These are phyloP conservation scores for Nestor notabilis DNA, from an alignment of 2,113 vertebrate species.

Conservation along the genomic window DNA sequence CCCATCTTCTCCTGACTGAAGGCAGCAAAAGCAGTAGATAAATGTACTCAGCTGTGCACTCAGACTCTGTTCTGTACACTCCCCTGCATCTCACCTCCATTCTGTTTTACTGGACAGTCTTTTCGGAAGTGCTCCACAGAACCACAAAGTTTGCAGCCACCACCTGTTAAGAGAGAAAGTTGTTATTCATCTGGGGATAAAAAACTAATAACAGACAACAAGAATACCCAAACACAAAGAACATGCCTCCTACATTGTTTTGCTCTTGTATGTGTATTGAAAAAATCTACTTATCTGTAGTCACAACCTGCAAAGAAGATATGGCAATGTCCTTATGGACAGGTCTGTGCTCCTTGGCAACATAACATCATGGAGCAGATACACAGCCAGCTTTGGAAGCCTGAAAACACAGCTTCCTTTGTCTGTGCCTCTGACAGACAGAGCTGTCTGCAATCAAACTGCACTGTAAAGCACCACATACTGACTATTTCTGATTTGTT, in stretches of 20 bases:
- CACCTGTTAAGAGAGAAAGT: conserved; percentile 76
- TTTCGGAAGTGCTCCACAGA: conserved; percentile 95
- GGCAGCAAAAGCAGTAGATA: background rate
- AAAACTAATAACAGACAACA: background rate
- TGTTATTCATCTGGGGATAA: background rate
- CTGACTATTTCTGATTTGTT: background rate
- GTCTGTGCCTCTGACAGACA: background rate
- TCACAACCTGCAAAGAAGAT: background rate
- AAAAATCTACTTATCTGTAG: background rate
- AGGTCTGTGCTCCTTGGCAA: background rate
- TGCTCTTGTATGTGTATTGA: background rate
- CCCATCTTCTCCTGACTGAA: background rate
- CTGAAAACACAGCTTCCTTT: background rate
- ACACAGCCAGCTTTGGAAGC: background rate
- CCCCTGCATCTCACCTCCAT: conserved; percentile 76
- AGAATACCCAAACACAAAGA: background rate
- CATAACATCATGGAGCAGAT: accelerated
- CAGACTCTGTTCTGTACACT: background rate
- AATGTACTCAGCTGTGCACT: background rate
- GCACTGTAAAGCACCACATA: background rate
- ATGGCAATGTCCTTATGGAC: background rate
- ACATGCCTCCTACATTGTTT: background rate
- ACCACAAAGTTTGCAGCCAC: conserved; percentile 89
- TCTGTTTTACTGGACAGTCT: conserved; percentile 90
- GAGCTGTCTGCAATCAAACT: background rate